Base-by-base conservation (phyloP, 1,140 invertebrate genomes). In the Panonychus citri region DNA sequence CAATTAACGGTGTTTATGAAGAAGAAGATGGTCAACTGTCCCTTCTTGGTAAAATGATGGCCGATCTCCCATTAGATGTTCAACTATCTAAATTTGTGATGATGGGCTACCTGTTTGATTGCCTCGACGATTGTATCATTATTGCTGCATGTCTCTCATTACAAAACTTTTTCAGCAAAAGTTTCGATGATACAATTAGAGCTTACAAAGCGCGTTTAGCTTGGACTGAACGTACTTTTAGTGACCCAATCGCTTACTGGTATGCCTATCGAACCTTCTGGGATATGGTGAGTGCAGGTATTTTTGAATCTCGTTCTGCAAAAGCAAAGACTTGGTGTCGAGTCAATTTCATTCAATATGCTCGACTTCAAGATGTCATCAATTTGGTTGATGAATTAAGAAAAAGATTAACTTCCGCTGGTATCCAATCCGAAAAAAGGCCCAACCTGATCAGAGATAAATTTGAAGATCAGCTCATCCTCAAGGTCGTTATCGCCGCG, bases 11-110 rank as follows among this genome's bases (percentile, higher is more conserved):
- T n/a, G 70, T 73, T 59, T 64, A 67, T 15, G 70, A 77, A 39
- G 61, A 60, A 40, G 59, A 61, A 17, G 88, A 95, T 71, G 90
- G 90, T n/a, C 81, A 91, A 57, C 63, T 96, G 15, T 95, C 88
- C 0, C 81, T 80, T 67, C 71, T 95, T 58, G 93, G 93, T 1
- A 71, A 70, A 28, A 74, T 95, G 0, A 83, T 94, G 78, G 78
- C 82, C 0, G 67, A 68, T 48, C 69, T 96, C 39, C 90, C 90
- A 0, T 63, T 95, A 0, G 83, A 91, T 65, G 78, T 89, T 15
- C 75, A 76, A 43, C 65, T 90, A 4, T 76, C 82, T 13, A 89
- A 90, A 65, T 70, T 96, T 0, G 83, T 97, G 40, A 71, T 88
- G 42, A 69, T 95, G 0, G 90, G 90, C 1, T 78, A 89, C 67